phyloP scores from a whole-genome alignment of 1,140 invertebrate species.

The Panagrolaimus sp. region DNA sequence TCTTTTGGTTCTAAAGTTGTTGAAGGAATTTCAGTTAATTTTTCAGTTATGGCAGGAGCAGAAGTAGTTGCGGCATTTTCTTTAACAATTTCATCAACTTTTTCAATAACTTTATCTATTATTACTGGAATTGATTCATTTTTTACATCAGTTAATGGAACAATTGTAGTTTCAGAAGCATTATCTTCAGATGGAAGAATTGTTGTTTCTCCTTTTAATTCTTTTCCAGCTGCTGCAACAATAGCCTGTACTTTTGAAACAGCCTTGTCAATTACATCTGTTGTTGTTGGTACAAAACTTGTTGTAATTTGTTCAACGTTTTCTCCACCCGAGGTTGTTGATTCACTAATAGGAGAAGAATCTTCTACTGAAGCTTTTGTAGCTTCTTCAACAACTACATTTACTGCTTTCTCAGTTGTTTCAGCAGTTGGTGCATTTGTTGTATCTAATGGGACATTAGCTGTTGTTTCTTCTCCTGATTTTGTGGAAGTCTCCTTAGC shows the following conservation, averaged over 20 bases:
- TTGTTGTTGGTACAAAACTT: neutral
- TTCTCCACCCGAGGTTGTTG: neutral
- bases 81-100: neutral
- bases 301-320: neutral
- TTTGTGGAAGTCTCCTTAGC: too few relatives aligned
- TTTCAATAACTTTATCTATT: neutral
- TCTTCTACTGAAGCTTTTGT: neutral
- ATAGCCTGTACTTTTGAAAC: neutral
- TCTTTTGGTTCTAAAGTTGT: neutral
- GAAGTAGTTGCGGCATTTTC: conserved; percentile 10
- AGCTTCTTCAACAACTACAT: neutral
- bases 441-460: too few relatives aligned
- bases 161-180: neutral
- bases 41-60: neutral
- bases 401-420: too few relatives aligned
- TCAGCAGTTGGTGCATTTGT: too few relatives aligned
- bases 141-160: neutral
- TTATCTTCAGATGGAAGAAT: neutral
- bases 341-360: too few relatives aligned
- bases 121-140: conserved; percentile 14
- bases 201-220: neutral
- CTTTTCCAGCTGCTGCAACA: neutral
- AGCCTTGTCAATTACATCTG: neutral
- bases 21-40: neutral
- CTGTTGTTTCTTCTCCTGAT: too few relatives aligned